These are phyloP conservation scores for Trissoscelio sp. DNA, from an alignment of 2,888 invertebrate genomes.

Conservation along the genomic window DNA sequence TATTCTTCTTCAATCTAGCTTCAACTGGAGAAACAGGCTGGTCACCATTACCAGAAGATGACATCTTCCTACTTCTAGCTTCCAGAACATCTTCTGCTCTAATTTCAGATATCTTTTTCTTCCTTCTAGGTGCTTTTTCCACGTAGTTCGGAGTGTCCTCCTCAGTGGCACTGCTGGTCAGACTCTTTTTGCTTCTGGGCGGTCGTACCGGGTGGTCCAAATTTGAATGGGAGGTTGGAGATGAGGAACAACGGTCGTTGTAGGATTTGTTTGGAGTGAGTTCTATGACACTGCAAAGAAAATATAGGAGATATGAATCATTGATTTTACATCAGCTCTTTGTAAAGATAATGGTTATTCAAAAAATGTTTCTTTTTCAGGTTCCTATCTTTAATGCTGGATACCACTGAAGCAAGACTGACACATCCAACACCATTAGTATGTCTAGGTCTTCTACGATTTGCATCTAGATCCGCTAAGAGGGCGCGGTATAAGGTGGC, in stretches of 20 bases:
- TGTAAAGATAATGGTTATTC: no score
- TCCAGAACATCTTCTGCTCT: conserved; percentile 79
- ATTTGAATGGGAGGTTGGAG: conserved; percentile 63
- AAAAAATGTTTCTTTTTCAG: not conserved
- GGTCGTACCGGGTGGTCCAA: conserved; percentile 86
- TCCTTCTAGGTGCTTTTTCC: conserved; percentile 68
- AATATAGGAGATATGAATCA: no score
- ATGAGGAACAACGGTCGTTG: conserved; percentile 72
- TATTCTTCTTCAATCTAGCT: conserved; percentile 70
- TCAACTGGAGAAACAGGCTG: conserved; percentile 60
- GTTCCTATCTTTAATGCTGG: conserved; percentile 74
- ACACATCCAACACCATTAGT: conserved; percentile 90
- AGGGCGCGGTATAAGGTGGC: conserved; percentile 95
- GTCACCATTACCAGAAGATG: conserved; percentile 30
- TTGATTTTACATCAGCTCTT: no score
- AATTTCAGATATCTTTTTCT: conserved; percentile 78
- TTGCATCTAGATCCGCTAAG: conserved; percentile 86
- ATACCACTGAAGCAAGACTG: conserved; percentile 86
- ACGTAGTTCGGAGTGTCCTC: conserved; percentile 47
- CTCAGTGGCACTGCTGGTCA: conserved; percentile 82
- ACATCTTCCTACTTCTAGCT: conserved; percentile 74
- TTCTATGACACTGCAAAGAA: conserved; percentile 66
- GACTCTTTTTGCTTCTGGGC: conserved; percentile 89
- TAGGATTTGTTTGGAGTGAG: conserved; percentile 67
- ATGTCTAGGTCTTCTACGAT: conserved; percentile 87